These are phyloP conservation scores for Brachyhypopomus occidentalis DNA, from an alignment of 2,113 vertebrate species.

Conservation along the genomic window DNA sequence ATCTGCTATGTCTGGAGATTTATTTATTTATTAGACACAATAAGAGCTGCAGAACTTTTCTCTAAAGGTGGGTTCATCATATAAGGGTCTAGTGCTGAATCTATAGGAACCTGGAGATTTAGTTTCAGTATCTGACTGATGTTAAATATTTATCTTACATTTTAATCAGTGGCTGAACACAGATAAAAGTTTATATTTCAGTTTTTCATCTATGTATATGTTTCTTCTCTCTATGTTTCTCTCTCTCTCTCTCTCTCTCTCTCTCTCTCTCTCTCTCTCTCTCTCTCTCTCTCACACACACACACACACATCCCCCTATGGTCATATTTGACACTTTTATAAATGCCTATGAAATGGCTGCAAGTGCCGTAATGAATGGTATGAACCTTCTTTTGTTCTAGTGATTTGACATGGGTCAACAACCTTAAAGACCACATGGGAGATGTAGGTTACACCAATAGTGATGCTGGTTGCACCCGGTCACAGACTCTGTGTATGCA, in stretches of 20 bases:
- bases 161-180: too few species aligned
- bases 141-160: too few species aligned
- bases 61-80: too few species aligned
- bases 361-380: neutral
- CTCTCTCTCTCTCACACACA: neutral
- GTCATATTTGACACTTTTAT: neutral
- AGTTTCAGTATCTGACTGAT: too few species aligned
- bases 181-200: too few species aligned
- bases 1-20: too few species aligned
- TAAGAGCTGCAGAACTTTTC: too few species aligned
- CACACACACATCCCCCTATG: too few species aligned
- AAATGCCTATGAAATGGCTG: neutral
- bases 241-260: constrained; percentile 17
- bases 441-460: neutral
- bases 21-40: too few species aligned
- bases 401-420: neutral
- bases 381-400: neutral
- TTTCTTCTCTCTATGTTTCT: neutral
- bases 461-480: neutral
- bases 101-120: too few species aligned
- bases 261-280: neutral
- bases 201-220: neutral
- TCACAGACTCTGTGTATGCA: constrained; percentile 7
- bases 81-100: too few species aligned
- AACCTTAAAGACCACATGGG: neutral